These are phyloP conservation scores for Pomatostomus ruficeps DNA, from an alignment of 2,113 vertebrate genomes.

Conservation along the genomic window DNA sequence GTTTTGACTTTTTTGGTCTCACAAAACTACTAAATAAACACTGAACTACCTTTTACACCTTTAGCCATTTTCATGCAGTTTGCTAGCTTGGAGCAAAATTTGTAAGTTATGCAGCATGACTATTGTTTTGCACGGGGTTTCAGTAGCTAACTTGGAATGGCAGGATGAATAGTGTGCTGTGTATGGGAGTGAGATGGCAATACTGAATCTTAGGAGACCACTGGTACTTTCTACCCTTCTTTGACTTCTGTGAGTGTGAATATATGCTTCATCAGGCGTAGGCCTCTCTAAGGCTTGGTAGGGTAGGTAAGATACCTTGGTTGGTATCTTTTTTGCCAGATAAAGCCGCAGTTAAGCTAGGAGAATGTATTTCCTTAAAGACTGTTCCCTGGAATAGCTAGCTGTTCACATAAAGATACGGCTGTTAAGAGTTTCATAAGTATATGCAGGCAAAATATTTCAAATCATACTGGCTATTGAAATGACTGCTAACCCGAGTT, in stretches of 20 bases:
- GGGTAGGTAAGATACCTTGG: too few species aligned
- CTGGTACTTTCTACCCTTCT: neutral
- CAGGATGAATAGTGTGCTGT: neutral
- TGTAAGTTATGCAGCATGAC: fast-evolving
- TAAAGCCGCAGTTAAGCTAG: neutral
- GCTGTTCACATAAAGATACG: neutral
- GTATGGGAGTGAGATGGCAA: neutral
- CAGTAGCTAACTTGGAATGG: neutral
- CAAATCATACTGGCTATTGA: neutral
- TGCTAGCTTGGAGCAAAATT: neutral
- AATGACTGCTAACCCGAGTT: neutral
- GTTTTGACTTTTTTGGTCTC: neutral
- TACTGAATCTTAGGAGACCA: neutral
- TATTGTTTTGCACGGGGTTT: neutral
- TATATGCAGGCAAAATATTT: neutral
- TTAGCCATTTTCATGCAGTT: neutral
- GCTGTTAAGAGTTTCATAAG: neutral
- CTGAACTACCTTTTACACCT: neutral
- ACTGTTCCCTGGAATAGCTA: neutral
- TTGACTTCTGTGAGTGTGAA: neutral
- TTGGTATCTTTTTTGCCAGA: neutral
- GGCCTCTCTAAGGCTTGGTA: neutral
- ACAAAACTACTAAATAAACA: neutral
- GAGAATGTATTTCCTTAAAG: neutral
- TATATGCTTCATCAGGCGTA: neutral